Base-by-base conservation (phyloP, 2,797 vertebrate species). In the Etheostoma perlongum region DNA sequence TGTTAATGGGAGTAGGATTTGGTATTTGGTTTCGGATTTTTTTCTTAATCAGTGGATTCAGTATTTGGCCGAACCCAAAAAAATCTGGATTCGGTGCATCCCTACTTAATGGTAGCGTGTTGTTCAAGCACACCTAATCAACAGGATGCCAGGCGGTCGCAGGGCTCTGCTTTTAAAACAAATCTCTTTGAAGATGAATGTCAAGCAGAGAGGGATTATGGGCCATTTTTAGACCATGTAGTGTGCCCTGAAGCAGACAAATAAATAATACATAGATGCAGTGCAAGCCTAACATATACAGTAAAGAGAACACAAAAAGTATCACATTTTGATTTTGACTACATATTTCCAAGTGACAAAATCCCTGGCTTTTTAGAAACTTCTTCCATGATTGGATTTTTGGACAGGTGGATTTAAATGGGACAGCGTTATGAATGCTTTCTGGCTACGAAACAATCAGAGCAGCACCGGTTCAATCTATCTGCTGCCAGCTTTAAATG, bases 131-230 rank as follows among this genome's bases (percentile, higher is more conserved):
- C 67, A 76, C 33, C 79, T 88, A 76, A 81, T 86, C 83, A 84
- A 82, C 83, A 73, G 85, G 85, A 85, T 11, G 82, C 53, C 79
- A 68, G 74, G 75, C 81, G 18, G 12, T 67, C 21, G 21, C 74
- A 71, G 51, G 40, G 57, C 57, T 78, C 72, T 82, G 72, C 82
- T 68, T 89, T 85, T 86, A 83, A 88, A 91, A 82, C 76, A 73
- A 87, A 85, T 59, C 85, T 87, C 84, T 91, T 86, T 91, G 83
- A 88, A 87, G 82, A 89, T 86, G 54, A 92, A 91, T 88, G 87
- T 82, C 82, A 90, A 77, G 82, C 84, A 76, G 51, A 75, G 78
- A 64, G 58, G 74, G 82, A 89, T 89, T 89, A 90, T 57, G 70
- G 55, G 79, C 78, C 84, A 80, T 87, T 88, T 93, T 88, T 91